Base-by-base conservation (phyloP, 2,113 vertebrate genomes). In the Sciurus niger region DNA sequence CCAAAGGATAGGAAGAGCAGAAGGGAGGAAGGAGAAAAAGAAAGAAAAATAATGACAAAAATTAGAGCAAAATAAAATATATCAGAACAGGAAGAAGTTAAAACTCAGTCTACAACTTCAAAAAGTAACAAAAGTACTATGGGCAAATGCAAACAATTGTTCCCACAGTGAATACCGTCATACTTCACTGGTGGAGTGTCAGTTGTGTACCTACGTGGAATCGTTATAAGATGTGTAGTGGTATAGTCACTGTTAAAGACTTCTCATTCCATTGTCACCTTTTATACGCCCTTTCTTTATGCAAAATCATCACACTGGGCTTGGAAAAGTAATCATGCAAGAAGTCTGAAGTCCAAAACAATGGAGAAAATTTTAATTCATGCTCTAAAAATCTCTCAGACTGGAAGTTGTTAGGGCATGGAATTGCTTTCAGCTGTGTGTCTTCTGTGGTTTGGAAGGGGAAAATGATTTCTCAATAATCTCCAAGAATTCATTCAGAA, bases 401-500 rank as follows among this genome's bases (percentile, higher is more conserved):
- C 25, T 84, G 43, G 32, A 87, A 78, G 12, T 78, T 34, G 37
- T 46, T 73, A 55, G 4, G 51, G 11, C 32, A 43, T 67, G 28
- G 51, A 58, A 77, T 58, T 72, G 4, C 65, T 46, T 7, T 87
- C 83, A 87, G 13, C 20, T 85, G 8, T 60, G 18, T 12, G 32
- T 76, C 70, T 2, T 88, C 4, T 95, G 46, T 70, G n/a, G 28
- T 53, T 92, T 37, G 8, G 2, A 2, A 88, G 7, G n/a, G 70
- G 25, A 84, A 96, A 93, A 60, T 68, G 4, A 79, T 74, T 90
- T 88, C 76, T 84, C 18, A 72, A 67, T 25, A 63, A 80, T 74
- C 93, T 80, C 46, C 13, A 79, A 90, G 12, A 84, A 79, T 80
- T 88, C 34, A 58, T 80, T 87, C 14, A 93, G 46, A 86, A 76